Evolutionary conservation across 2,113 vertebrate genomes (phyloP).

Genomic region (Pangasianodon gigas): DNA sequence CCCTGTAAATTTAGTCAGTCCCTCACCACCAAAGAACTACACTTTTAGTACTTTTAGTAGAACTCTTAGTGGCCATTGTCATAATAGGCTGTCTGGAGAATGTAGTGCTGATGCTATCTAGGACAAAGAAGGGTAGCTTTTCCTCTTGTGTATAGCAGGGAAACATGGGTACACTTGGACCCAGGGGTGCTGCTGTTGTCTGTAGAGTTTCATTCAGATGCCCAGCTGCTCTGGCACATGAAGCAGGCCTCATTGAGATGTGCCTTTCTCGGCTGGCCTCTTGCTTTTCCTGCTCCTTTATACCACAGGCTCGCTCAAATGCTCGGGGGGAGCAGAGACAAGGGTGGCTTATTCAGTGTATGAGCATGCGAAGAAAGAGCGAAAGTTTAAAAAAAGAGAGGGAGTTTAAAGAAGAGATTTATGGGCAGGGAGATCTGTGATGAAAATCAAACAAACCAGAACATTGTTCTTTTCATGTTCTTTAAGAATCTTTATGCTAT

Average conservation of each 20-base stretch:
- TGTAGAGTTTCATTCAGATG: conserved; percentile 58
- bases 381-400: neutral
- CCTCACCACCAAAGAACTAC: neutral
- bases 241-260: conserved; percentile 52
- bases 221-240: conserved; percentile 68
- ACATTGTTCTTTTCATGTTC: neutral
- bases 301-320: conserved; percentile 44
- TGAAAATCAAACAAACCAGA: neutral
- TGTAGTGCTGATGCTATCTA: conserved; percentile 42
- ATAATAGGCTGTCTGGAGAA: conserved; percentile 9
- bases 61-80: conserved; percentile 19
- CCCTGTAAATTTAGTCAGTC: conserved; percentile 7
- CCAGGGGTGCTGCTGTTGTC: conserved; percentile 35
- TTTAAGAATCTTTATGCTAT: neutral
- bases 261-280: conserved; percentile 43
- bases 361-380: conserved; percentile 27
- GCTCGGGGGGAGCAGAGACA: conserved; percentile 43
- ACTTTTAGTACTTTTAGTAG: conserved; percentile 28
- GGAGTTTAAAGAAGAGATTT: neutral
- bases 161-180: conserved; percentile 24
- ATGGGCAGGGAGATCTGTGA: neutral
- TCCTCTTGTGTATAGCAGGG: conserved; percentile 30
- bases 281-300: conserved; percentile 43
- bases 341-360: conserved; percentile 39
- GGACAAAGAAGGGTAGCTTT: conserved; percentile 22